These are phyloP conservation scores for Amyelois transitella DNA, from an alignment of 1,140 invertebrate species.

Conservation along the genomic window DNA sequence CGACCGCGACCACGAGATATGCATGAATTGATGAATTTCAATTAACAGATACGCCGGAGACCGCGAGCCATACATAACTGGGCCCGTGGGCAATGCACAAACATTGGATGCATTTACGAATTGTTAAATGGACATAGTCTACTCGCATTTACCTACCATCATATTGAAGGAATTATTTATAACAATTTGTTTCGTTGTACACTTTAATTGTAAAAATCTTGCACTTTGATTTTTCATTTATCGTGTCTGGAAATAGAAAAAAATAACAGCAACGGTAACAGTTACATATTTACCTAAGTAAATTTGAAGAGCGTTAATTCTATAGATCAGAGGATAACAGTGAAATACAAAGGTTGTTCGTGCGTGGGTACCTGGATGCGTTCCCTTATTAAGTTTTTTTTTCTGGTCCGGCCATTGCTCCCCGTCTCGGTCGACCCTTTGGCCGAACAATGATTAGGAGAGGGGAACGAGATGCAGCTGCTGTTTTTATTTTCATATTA, in stretches of 20 bases:
- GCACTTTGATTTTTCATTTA: too few relatives aligned
- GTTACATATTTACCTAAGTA: too few relatives aligned
- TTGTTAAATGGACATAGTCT: constrained; percentile 36
- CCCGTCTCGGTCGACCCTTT: constrained; percentile 61
- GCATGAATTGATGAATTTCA: constrained; percentile 37
- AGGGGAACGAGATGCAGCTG: constrained; percentile 65
- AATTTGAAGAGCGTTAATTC: neutral
- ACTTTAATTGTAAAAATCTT: neutral
- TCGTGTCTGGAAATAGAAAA: neutral
- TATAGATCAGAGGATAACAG: constrained; percentile 17
- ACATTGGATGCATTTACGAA: constrained; percentile 20
- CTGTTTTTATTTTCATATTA: constrained; percentile 51
- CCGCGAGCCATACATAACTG: constrained; percentile 11
- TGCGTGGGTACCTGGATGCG: constrained; percentile 56
- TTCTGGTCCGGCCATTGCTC: constrained; percentile 54
- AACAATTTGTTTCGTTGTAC: constrained; percentile 7
- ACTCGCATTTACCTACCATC: constrained; percentile 14
- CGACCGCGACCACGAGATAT: neutral
- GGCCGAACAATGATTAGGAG: constrained; percentile 59
- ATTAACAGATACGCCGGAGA: constrained; percentile 23
- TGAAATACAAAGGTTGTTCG: constrained; percentile 28
- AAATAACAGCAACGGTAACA: too few relatives aligned
- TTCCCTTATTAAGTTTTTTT: constrained; percentile 45
- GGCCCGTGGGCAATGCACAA: constrained; percentile 22
- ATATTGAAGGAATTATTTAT: constrained; percentile 11